phyloP scores from a whole-genome alignment of 2,888 invertebrate genomes.

The Craniophora ligustri region DNA sequence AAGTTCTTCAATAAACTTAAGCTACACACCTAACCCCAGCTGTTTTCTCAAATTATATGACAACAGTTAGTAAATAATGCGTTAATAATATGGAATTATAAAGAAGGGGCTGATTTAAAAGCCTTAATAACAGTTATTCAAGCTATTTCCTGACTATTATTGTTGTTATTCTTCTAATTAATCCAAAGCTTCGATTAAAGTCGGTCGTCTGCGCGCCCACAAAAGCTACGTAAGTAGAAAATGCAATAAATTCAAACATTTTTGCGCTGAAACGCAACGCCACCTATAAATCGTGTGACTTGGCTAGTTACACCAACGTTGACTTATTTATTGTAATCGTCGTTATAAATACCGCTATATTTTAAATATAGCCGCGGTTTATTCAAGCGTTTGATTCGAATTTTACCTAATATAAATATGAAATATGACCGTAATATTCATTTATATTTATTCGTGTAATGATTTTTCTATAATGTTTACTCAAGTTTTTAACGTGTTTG shows the following conservation, averaged over 20 bases:
- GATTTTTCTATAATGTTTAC: background rate
- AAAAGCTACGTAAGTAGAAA: constrained; percentile 32
- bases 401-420: constrained; percentile 46
- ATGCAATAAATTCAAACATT: constrained; percentile 57
- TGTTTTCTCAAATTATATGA: too few relatives aligned
- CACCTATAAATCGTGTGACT: constrained; percentile 55
- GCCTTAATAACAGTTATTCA: too few relatives aligned
- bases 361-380: constrained; percentile 36
- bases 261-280: constrained; percentile 53
- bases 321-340: constrained; percentile 59
- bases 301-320: constrained; percentile 55
- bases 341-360: constrained; percentile 42
- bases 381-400: constrained; percentile 25
- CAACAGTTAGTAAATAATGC: too few relatives aligned
- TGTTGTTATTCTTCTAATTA: background rate
- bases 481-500: constrained; percentile 7
- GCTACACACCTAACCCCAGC: too few relatives aligned
- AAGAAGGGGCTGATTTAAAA: too few relatives aligned
- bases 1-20: too few relatives aligned
- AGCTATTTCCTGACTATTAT: background rate
- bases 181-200: background rate
- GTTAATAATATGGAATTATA: too few relatives aligned
- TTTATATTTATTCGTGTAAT: constrained; percentile 11
- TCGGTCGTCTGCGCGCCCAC: constrained; percentile 7
- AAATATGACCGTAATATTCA: constrained; percentile 27